Evolutionary conservation across 2,797 vertebrate species (phyloP).

Genomic region (Neosilurus mollespiculum): DNA sequence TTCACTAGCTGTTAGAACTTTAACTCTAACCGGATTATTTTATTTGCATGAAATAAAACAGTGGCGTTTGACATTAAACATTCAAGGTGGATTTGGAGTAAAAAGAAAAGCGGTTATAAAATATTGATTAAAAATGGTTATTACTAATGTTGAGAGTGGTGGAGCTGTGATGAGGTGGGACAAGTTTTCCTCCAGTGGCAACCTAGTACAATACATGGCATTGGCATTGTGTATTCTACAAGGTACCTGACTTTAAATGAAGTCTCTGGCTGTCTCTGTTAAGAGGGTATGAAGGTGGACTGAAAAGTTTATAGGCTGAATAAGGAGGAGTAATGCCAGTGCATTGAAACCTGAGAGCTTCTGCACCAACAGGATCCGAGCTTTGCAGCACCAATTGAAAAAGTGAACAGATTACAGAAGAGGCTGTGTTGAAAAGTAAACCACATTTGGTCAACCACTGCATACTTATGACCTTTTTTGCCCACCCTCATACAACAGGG

Average conservation of each 20-base stretch:
- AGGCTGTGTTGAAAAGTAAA: no score
- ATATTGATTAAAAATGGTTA: background rate
- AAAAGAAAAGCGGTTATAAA: background rate
- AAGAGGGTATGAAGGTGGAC: no score
- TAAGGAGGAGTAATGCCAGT: no score
- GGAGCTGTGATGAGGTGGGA: background rate
- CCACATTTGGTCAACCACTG: no score
- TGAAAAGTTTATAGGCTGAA: no score
- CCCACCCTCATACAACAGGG: background rate
- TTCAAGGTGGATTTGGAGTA: background rate
- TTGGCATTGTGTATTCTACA: background rate
- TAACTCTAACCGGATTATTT: background rate
- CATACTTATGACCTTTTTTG: no score
- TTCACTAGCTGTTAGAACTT: background rate
- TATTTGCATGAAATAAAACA: background rate
- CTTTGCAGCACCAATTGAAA: no score
- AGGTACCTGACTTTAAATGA: background rate
- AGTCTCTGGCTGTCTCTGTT: background rate
- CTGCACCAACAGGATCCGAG: no score
- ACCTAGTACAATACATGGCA: background rate
- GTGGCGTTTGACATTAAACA: background rate
- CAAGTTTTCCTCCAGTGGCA: background rate
- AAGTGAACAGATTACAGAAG: no score
- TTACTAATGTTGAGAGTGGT: background rate
- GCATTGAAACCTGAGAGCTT: no score